Conservation (phyloP, 2,113 vertebrate genomes). For the Morone saxatilis region DNA sequence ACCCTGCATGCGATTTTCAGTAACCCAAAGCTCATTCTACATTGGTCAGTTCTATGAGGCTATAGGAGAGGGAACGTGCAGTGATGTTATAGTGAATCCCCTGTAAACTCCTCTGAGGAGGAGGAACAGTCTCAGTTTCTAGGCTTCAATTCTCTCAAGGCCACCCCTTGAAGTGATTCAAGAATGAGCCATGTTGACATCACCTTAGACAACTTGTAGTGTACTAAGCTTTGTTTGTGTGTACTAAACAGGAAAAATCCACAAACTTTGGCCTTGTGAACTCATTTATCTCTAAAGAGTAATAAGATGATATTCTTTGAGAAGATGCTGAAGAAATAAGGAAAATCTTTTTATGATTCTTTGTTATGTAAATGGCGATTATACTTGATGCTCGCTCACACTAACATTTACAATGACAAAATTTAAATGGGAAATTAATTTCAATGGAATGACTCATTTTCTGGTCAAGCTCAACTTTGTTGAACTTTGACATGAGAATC, state of each 20-base stretch:
- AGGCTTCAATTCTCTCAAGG: constrained; percentile 1
- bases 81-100: background rate
- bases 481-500: background rate
- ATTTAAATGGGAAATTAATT: background rate
- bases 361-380: background rate
- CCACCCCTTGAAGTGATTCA: background rate
- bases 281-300: background rate
- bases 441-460: background rate
- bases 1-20: background rate
- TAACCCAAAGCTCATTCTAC: background rate
- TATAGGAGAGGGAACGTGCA: background rate
- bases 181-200: constrained; percentile 18
- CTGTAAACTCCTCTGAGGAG: background rate
- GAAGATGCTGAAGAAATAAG: background rate
- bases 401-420: background rate
- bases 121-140: background rate
- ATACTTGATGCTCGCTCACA: background rate
- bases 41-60: background rate
- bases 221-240: background rate
- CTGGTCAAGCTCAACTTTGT: background rate
- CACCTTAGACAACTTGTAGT: constrained; percentile 30
- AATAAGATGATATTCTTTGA: background rate
- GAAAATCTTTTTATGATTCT: background rate
- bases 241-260: background rate
- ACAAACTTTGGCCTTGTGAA: background rate